Evolutionary conservation across 1,140 invertebrate species (phyloP), one percentile per base, ranked within the genome.

Genomic region (Andrena cerasifolii): DNA sequence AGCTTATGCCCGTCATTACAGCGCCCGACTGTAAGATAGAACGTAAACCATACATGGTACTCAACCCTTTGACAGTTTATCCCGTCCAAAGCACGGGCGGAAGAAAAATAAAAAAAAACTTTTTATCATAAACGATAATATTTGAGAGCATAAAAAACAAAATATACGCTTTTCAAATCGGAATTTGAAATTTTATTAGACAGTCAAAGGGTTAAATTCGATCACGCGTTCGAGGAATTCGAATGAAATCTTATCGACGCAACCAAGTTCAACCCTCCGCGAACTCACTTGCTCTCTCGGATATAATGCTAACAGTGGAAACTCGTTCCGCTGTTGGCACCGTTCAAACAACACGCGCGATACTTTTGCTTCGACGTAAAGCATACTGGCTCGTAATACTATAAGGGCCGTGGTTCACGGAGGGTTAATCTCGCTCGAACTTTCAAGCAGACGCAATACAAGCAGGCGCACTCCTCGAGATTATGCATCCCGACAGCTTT

Each of bases 301-400:
- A 28, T 8, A n/a, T 12, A 6, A 5, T 24, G 26, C 24, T 1
- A 33, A 45, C 3, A 2, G 16, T 5, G 31, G 33, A 31, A 14
- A 6, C 1, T 21, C 18, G n/a, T n/a, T 16, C 12, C 18, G 21
- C 6, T 21, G 4, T 28, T 28, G 12, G 6, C 4, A n/a, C 18
- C 4, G 1, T n/a, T 16, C 5, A 8, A 59, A 18, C 18, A 56
- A 21, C 4, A 58, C 40, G 24, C 31, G 24, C 6, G 36, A 54
- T 43, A 53, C 45, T 63, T 26, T 14, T 3, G 12, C 1, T 2
- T 28, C 24, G 16, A 49, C 6, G 10, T 40, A n/a, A 16, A 45
- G 4, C 6, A 75, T 68, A 76, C 63, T 40, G 73, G 59, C 47
- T 36, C 0, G 0, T 58, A 75, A 75, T 75, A 75, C 73, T 54